A percentile compares a stretch with the other conserved stretches of the same genome.
These are phyloP conservation scores for Naso thynnoides DNA, from an alignment of 2,797 vertebrate genomes.

Conservation along the genomic window DNA sequence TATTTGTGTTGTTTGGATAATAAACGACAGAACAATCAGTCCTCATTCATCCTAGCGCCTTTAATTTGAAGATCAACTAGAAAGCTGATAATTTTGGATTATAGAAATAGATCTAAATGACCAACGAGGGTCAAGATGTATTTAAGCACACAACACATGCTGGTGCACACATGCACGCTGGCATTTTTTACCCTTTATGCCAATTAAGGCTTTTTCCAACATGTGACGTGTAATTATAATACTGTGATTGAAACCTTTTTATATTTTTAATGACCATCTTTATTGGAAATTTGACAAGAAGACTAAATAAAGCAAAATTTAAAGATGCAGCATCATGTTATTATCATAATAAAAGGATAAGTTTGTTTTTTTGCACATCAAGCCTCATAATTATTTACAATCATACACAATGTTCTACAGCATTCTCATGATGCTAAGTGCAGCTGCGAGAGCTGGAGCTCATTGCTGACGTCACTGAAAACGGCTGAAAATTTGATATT, in stretches of 20 bases:
- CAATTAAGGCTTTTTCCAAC: neutral
- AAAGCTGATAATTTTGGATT: conserved; percentile 7
- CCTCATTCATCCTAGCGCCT: conserved; percentile 16
- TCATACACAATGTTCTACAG: too few relatives aligned
- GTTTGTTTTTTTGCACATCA: neutral
- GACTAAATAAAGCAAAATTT: neutral
- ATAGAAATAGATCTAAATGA: conserved; percentile 13
- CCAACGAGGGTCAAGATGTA: neutral
- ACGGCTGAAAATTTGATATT: too few relatives aligned
- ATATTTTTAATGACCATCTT: neutral
- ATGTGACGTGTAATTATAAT: neutral
- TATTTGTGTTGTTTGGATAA: conserved; percentile 36
- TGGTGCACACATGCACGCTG: neutral
- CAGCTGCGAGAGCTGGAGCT: too few relatives aligned
- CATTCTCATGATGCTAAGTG: too few relatives aligned
- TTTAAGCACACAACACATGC: conserved; percentile 16
- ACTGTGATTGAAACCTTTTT: neutral
- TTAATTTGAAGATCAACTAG: conserved; percentile 4
- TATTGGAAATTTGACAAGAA: neutral
- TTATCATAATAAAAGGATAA: neutral
- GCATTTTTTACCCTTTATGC: neutral
- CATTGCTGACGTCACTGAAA: too few relatives aligned
- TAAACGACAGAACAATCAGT: conserved; percentile 24
- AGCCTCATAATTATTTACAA: too few relatives aligned
- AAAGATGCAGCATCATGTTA: neutral